These are phyloP conservation scores for Limnephilus rhombicus DNA, from an alignment of 2,888 invertebrate species.

Conservation along the genomic window DNA sequence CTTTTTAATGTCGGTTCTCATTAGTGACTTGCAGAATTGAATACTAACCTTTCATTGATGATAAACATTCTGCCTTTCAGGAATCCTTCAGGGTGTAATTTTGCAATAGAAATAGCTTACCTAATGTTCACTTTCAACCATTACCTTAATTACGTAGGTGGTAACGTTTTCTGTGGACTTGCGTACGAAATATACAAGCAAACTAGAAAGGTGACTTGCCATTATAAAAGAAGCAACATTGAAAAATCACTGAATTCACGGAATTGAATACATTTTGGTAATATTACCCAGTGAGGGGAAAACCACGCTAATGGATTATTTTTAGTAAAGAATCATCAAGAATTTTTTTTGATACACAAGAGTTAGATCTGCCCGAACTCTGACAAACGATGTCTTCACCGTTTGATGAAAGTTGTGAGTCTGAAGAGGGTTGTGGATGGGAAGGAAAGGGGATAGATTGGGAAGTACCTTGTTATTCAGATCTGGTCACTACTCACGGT, in stretches of 20 bases:
- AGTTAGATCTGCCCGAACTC: no score
- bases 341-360: no score
- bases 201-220: not conserved
- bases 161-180: not conserved
- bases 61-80: not conserved
- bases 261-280: not conserved
- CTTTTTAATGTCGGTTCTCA: slow-evolving; percentile 28
- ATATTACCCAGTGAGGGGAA: not conserved
- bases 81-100: not conserved
- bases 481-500: no score
- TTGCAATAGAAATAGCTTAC: not conserved
- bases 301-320: not conserved
- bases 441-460: no score
- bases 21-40: slow-evolving; percentile 38
- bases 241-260: not conserved
- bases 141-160: not conserved
- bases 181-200: not conserved
- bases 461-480: no score
- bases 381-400: no score
- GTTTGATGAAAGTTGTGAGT: no score
- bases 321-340: not conserved
- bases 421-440: no score
- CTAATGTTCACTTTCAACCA: not conserved
- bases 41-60: slow-evolving; percentile 14
- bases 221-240: not conserved